Evolutionary conservation across 2,113 vertebrate species (phyloP), one percentile per base, ranked within the genome.

Genomic region (Solenodon paradoxus): DNA sequence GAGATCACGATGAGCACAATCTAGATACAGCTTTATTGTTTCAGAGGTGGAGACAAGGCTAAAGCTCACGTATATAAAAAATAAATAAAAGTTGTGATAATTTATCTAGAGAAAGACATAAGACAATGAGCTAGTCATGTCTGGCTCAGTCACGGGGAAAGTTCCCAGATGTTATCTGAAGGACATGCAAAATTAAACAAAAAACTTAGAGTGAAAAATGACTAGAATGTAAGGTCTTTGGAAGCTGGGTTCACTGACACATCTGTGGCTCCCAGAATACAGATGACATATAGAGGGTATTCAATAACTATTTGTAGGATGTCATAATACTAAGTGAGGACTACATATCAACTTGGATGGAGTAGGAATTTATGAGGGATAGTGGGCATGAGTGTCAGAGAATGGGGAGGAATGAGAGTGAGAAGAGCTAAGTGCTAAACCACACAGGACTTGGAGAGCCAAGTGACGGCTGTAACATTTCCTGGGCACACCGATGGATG

Each of bases 381-480:
- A 6, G 51, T 6, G 26, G 28, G 55, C 6, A 35, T 45, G 84
- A 90, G 7, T 38, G 24, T 63, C 32, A 69, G 30, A 87, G 35
- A 28, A 28, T 5, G 13, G 6, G 2, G 1, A 19, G 64, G 11
- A 75, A 8, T 24, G 1, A 28, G 38, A 11, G 30, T 1, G 32
- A 83, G 57, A 38, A 30, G 35, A 84, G n/a, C 38, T 28, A 9
- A n/a, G 24, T 13, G 45, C 12, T n/a, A 35, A 28, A 24, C 24
- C 40, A 35, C 30, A 5, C 0, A 10, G 74, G 38, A 24, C 82
- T 51, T 28, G 30, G 53, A 61, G 35, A 63, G 30, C 19, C 42
- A 47, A 13, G 7, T 19, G 17, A 9, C 0, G 28, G 17, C 49
- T 0, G 0, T 6, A 47, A 28, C n/a, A 45, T 30, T 42, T 22